Conservation (phyloP, 2,888 invertebrate genomes). For the Tinea semifulvella region DNA sequence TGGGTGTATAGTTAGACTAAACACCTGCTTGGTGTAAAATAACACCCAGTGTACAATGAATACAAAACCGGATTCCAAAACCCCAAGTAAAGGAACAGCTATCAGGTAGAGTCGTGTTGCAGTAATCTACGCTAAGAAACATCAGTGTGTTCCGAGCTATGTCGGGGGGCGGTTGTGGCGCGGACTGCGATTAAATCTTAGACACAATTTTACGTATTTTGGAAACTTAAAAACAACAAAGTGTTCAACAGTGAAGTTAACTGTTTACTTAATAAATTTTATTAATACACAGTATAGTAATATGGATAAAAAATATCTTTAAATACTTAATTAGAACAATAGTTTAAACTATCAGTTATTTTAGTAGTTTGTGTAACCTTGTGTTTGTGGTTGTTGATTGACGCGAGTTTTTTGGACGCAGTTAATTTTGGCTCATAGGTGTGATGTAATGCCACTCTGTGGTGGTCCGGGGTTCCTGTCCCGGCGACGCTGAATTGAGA, state of each 20-base stretch:
- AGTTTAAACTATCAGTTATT: constrained; percentile 18
- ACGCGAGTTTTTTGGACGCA: constrained; percentile 44
- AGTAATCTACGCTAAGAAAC: constrained; percentile 19
- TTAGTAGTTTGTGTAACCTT: constrained; percentile 50
- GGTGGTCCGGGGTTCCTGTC: constrained; percentile 46
- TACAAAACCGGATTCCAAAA: no score
- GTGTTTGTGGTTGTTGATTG: constrained; percentile 46
- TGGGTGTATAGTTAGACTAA: no score
- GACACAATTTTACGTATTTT: constrained; percentile 42
- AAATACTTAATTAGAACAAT: background rate
- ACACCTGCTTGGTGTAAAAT: no score
- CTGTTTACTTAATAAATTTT: background rate
- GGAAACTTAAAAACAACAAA: constrained; percentile 19
- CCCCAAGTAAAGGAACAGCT: no score
- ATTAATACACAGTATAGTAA: background rate
- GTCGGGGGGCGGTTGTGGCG: constrained; percentile 26
- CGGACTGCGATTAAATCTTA: constrained; percentile 24
- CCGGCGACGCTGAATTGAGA: constrained; percentile 38
- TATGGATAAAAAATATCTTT: background rate
- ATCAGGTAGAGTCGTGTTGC: constrained; percentile 31
- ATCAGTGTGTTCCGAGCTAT: constrained; percentile 25
- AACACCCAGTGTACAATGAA: no score
- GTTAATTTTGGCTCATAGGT: constrained; percentile 48
- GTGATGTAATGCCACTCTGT: constrained; percentile 44
- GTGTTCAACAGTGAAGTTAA: constrained; percentile 3